Base-by-base conservation (phyloP, 1,140 invertebrate species). In the Planococcus citri region DNA sequence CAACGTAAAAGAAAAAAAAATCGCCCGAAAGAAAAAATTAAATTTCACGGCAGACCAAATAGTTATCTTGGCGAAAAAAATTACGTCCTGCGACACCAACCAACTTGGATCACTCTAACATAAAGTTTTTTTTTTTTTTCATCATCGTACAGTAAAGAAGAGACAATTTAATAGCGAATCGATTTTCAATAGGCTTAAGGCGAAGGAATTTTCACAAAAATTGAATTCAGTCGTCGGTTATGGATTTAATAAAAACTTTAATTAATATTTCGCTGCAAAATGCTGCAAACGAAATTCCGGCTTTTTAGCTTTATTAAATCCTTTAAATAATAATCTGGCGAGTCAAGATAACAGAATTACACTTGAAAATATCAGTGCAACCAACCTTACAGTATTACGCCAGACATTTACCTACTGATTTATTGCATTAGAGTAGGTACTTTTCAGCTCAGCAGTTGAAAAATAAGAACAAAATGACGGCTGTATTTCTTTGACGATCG, bases 361-460 rank as follows among this genome's bases (percentile, higher is more conserved):
- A 64, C 60, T 64, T 64, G 60, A 64, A 64, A 64, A 64, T 64
- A 64, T 64, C 25, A 27, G 60, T 64, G 60, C 25, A 64, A 64
- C 60, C 21, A 27, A 64, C 10, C 20, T 25, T 64, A 21, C 60
- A 64, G 21, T 25, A 17, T 64, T 24, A 24, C 22, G 60, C 60
- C 3, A 10, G 10, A 25, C 22, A 51, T 51, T 51, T 51, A 51
- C 41, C 41, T 14, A 51, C 41, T 51, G 41, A 51, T 51, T 51
- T 51, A 51, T 20, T 51, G 41, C 41, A 51, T 37, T 37, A 37
- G 14, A 37, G 6, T 37, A 14, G 10, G 41, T 3, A 3, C 41
- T 51, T 51, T n/a, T 51, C 41, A 3, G n/a, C n/a, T n/a, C n/a
- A n/a, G n/a, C n/a, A n/a, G n/a, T n/a, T n/a, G n/a, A n/a, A n/a